These are phyloP conservation scores for Drosophila rellima DNA, from an alignment of 2,888 invertebrate genomes.

Conservation along the genomic window DNA sequence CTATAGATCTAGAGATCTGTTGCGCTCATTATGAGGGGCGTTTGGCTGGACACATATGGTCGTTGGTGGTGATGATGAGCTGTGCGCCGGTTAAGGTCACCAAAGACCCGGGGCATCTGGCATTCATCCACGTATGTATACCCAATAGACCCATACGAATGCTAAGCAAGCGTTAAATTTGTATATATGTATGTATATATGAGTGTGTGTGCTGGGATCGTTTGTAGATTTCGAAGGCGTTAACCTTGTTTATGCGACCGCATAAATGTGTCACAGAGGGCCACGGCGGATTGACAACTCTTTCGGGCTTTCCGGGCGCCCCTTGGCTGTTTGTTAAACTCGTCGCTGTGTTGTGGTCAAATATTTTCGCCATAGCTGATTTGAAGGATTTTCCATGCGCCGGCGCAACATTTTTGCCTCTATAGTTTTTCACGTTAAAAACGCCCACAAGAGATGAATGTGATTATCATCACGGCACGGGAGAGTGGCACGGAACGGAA, in stretches of 20 bases:
- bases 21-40: conserved; percentile 76
- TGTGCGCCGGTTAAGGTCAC: conserved; percentile 17
- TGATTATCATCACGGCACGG: conserved; percentile 65
- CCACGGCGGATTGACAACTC: conserved; percentile 57
- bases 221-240: conserved; percentile 75
- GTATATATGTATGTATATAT: conserved; percentile 35
- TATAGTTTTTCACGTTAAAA: conserved; percentile 35
- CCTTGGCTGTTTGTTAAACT: conserved; percentile 78
- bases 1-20: conserved; percentile 33
- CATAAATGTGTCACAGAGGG: conserved; percentile 73
- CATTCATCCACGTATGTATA: conserved; percentile 20
- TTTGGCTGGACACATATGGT: conserved; percentile 59
- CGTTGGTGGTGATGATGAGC: conserved; percentile 55
- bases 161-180: conserved; percentile 69
- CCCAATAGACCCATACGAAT: conserved; percentile 10
- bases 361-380: conserved; percentile 58
- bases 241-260: conserved; percentile 78
- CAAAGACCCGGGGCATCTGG: conserved; percentile 64
- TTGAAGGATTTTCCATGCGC: conserved; percentile 74
- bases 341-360: conserved; percentile 69
- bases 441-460: conserved; percentile 44
- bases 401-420: conserved; percentile 62
- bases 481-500: conserved; percentile 14
- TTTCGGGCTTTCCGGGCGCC: conserved; percentile 69
- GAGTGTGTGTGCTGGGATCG: conserved; percentile 11